A percentile compares a stretch with the other conserved stretches of the same genome.
Evolutionary conservation across 2,888 invertebrate genomes (phyloP).

Genomic region (Tricholauxania praeusta): DNA sequence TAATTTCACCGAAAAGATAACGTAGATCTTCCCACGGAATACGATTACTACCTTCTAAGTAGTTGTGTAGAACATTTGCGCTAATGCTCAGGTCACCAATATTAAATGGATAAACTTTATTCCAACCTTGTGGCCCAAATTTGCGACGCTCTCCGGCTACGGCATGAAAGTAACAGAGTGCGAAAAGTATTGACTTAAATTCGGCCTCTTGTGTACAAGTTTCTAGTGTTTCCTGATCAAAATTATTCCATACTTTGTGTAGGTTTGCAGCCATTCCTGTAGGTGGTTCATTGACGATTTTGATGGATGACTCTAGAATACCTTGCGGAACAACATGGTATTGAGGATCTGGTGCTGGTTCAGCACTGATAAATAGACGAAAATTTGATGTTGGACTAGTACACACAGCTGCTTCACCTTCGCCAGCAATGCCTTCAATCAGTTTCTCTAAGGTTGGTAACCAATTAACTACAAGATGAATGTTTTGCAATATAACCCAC

Average conservation of each 20-base stretch:
- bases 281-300: conserved; percentile 97
- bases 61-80: conserved; percentile 90
- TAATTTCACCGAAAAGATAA: conserved; percentile 95
- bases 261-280: conserved; percentile 95
- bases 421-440: conserved; percentile 84
- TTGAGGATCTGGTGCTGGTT: conserved; percentile 81
- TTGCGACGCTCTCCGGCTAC: conserved; percentile 93
- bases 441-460: conserved; percentile 88
- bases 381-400: conserved; percentile 62
- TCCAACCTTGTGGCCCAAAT: conserved; percentile 96
- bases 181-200: conserved; percentile 90
- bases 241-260: conserved; percentile 93
- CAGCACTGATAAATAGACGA: conserved; percentile 88
- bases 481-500: conserved; percentile 95
- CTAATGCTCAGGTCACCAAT: conserved; percentile 92
- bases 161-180: conserved; percentile 95
- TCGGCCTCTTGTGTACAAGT: conserved; percentile 94
- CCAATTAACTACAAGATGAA: conserved; percentile 94
- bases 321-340: conserved; percentile 83
- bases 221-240: conserved; percentile 91
- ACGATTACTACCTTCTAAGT: conserved; percentile 88
- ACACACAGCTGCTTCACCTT: conserved; percentile 69
- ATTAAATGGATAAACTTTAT: conserved; percentile 83
- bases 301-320: conserved; percentile 92
- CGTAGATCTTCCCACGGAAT: conserved; percentile 96